Percentiles rank a stretch among this genome's conserved stretches.
These are phyloP conservation scores for Cydia amplana DNA, from an alignment of 1,140 invertebrate genomes.

Conservation along the genomic window DNA sequence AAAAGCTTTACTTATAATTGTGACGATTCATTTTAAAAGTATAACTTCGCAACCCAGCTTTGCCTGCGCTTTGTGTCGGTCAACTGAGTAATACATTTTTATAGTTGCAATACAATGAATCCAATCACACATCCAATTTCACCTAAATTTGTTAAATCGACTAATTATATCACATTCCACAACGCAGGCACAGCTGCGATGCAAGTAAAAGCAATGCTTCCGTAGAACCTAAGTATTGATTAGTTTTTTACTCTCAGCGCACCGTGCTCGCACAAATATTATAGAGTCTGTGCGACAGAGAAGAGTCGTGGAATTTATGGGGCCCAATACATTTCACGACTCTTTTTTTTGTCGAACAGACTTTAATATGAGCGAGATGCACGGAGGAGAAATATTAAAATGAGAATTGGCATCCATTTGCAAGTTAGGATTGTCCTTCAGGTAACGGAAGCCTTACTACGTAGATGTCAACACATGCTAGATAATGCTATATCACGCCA, in stretches of 20 bases:
- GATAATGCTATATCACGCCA: background rate
- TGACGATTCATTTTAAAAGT: background rate
- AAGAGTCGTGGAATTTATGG: too few species aligned
- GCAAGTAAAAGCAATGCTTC: background rate
- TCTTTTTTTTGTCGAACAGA: too few species aligned
- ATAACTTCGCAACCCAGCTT: background rate
- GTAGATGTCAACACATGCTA: background rate
- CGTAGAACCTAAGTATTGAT: background rate
- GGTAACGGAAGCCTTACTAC: background rate
- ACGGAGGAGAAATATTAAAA: too few species aligned
- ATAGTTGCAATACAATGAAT: background rate
- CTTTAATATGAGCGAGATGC: too few species aligned
- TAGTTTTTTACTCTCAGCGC: too few species aligned
- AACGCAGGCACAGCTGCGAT: conserved; percentile 6
- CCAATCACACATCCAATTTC: too few species aligned
- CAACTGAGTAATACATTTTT: background rate
- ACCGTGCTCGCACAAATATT: too few species aligned
- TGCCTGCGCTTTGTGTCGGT: conserved; percentile 2
- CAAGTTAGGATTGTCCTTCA: too few species aligned
- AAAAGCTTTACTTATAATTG: background rate
- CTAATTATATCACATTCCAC: background rate
- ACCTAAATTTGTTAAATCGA: background rate
- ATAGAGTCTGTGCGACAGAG: too few species aligned
- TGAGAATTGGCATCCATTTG: too few species aligned
- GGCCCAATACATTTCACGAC: too few species aligned